Evolutionary conservation across 2,888 invertebrate species (phyloP).

Genomic region (Eucera pruinosa): DNA sequence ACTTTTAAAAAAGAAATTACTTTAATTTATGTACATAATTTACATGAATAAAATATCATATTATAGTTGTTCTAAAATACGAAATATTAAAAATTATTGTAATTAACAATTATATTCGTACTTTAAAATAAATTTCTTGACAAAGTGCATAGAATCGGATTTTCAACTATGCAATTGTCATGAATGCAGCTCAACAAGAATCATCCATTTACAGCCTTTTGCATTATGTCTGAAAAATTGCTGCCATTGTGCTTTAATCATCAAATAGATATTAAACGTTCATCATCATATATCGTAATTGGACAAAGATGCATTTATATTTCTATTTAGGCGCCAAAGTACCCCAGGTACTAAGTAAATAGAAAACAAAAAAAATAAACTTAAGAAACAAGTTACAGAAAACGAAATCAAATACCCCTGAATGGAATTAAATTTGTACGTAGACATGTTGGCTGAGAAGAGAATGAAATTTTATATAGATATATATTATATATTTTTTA

Average conservation of each 20-base stretch:
- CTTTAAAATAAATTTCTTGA: conserved; percentile 38
- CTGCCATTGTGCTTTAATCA: conserved; percentile 63
- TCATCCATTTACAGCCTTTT: conserved; percentile 57
- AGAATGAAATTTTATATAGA: conserved; percentile 72
- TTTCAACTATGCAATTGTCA: conserved; percentile 53
- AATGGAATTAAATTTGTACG: conserved; percentile 65
- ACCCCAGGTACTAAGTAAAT: conserved; percentile 47
- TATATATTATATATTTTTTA: conserved; percentile 72
- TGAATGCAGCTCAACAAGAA: conserved; percentile 67
- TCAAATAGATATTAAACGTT: conserved; percentile 53
- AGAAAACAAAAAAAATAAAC: conserved; percentile 43
- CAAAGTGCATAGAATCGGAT: conserved; percentile 45
- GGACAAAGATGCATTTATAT: conserved; percentile 70
- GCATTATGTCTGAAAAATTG: conserved; percentile 56
- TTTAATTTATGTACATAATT: conserved; percentile 64
- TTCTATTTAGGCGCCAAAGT: conserved; percentile 58
- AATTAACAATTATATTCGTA: conserved; percentile 38
- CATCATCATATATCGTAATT: conserved; percentile 51
- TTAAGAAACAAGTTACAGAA: conserved; percentile 52
- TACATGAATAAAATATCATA: conserved; percentile 48
- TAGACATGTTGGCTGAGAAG: conserved; percentile 64
- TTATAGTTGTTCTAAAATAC: conserved; percentile 44
- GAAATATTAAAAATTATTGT: conserved; percentile 36
- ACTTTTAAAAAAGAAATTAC: conserved; percentile 44
- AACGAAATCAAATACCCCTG: conserved; percentile 61